Percentiles rank a stretch among this genome's conserved stretches.
Conservation (phyloP, 2,797 vertebrate genomes). For the Lepus oiostolus region DNA sequence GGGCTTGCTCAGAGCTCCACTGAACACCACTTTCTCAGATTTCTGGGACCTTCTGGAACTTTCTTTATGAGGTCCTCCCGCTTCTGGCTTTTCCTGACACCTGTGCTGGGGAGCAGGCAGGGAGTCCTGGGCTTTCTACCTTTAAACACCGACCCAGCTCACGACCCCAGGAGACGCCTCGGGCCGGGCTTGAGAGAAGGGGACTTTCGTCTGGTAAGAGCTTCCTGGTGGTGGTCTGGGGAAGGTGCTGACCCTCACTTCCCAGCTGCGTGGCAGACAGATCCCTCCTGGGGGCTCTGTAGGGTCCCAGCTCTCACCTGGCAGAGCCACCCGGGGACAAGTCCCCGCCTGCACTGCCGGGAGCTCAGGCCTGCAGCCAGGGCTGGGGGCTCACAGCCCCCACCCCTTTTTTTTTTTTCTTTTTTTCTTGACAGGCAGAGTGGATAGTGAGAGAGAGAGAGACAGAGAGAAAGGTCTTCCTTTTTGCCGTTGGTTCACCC, state of each 20-base stretch:
- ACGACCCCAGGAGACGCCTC: not conserved
- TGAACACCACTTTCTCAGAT: not conserved
- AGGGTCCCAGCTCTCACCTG: not conserved
- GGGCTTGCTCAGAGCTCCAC: not conserved
- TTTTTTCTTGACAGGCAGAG: not conserved
- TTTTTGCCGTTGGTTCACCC: too few relatives aligned
- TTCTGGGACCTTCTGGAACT: slow-evolving; percentile 20
- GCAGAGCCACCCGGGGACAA: not conserved
- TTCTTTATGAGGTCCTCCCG: not conserved
- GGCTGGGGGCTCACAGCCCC: not conserved
- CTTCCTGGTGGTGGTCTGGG: not conserved
- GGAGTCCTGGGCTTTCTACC: not conserved
- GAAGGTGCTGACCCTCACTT: not conserved
- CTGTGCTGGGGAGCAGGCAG: not conserved
- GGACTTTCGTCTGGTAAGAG: not conserved
- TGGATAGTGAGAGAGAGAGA: too few relatives aligned
- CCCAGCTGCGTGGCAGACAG: not conserved
- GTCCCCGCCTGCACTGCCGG: not conserved
- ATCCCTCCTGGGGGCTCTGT: not conserved
- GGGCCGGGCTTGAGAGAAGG: slow-evolving; percentile 21
- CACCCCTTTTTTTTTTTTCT: not conserved
- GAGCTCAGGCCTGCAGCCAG: not conserved
- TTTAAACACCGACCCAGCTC: not conserved
- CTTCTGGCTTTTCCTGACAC: slow-evolving; percentile 33
- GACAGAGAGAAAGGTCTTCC: too few relatives aligned